A percentile compares a stretch with the other conserved stretches of the same genome.
These are phyloP conservation scores for Felis catus DNA, from an alignment of 2,113 vertebrate genomes.

Conservation along the genomic window F.catus_Fca126_mat1.0 CM031419.1:7981501-7982000, in stretches of 20 bases:
- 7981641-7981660: not conserved
- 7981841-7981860: not conserved
- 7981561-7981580: not conserved
- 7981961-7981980: not conserved
- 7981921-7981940: not conserved
- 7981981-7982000: not conserved
- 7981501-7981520: too few species aligned
- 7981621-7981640: not conserved
- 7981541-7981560: not conserved
- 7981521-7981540: not conserved
- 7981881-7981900: not conserved
- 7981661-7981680: not conserved
- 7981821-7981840: not conserved
- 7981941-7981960: too few species aligned
- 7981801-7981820: not conserved
- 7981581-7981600: not conserved
- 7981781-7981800: not conserved
- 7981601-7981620: not conserved
- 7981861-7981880: not conserved
- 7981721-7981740: not conserved
- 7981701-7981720: not conserved
- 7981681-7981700: accelerated
- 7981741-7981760: not conserved
- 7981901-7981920: not conserved
- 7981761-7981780: not conserved